A percentile compares a stretch with the other conserved stretches of the same genome.
phyloP scores from a whole-genome alignment of 2,888 invertebrate species.

The Hyposoter didymator region DNA sequence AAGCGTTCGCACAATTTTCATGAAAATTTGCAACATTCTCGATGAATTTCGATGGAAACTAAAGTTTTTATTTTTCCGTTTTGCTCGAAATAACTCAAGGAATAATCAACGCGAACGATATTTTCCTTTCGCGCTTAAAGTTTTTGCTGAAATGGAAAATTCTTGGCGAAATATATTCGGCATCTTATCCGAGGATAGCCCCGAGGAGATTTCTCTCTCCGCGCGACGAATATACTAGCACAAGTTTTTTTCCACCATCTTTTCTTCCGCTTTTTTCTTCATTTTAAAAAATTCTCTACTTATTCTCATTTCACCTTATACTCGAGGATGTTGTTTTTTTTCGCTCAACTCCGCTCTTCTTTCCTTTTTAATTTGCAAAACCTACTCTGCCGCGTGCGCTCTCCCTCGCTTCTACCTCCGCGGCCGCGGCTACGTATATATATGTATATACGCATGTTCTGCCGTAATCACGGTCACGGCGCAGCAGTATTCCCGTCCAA shows the following conservation, averaged over 20 bases:
- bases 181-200: not conserved
- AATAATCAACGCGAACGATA: not conserved
- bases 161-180: not conserved
- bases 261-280: slow-evolving; percentile 13
- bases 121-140: not conserved
- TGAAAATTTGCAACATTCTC: no score
- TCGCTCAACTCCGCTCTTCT: slow-evolving; percentile 20
- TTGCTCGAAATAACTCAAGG: not conserved
- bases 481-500: slow-evolving; percentile 75
- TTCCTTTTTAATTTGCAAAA: slow-evolving; percentile 59
- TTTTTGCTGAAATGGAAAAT: not conserved
- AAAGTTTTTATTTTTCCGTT: not conserved
- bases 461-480: slow-evolving; percentile 74
- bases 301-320: slow-evolving; percentile 45
- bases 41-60: not conserved
- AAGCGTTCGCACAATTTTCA: no score
- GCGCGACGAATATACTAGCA: not conserved
- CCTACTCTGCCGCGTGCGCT: slow-evolving; percentile 30
- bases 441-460: slow-evolving; percentile 49
- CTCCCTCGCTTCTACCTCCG: slow-evolving; percentile 41
- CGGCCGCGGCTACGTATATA: not conserved
- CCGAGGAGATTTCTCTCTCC: not conserved
- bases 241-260: slow-evolving; percentile 17
- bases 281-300: slow-evolving; percentile 8
- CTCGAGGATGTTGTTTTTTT: slow-evolving; percentile 13